A percentile compares a stretch with the other conserved stretches of the same genome.
Conservation (phyloP, 2,797 vertebrate genomes). For the Melanotaenia pygmaea region DNA sequence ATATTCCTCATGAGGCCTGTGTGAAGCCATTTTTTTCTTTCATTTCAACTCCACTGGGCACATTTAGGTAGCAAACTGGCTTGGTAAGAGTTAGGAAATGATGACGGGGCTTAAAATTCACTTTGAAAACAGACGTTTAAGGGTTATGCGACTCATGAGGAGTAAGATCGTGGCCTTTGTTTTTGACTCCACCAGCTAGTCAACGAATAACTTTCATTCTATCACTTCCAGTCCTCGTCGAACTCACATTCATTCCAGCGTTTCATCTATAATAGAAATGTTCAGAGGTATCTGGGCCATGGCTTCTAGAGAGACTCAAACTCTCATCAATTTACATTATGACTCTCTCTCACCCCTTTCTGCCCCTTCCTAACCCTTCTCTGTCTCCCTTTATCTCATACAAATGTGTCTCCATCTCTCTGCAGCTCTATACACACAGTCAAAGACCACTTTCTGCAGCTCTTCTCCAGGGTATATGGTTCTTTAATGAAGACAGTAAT, state of each 20-base stretch:
- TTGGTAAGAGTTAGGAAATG: neutral
- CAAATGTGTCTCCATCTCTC: constrained; percentile 67
- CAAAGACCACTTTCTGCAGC: constrained; percentile 74
- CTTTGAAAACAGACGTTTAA: neutral
- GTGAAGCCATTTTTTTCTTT: neutral
- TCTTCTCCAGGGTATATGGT: constrained; percentile 77
- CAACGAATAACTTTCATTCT: constrained; percentile 12
- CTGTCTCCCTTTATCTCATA: constrained; percentile 52
- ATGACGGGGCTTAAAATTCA: neutral
- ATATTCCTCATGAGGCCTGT: neutral
- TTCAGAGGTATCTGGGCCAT: constrained; percentile 70
- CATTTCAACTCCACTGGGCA: neutral
- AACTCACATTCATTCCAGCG: constrained; percentile 42
- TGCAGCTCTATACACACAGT: constrained; percentile 68
- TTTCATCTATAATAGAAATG: constrained; percentile 67
- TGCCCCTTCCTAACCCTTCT: constrained; percentile 46
- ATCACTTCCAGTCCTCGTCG: constrained; percentile 5
- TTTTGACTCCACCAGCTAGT: constrained; percentile 10
- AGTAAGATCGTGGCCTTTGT: neutral
- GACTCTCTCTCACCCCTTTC: constrained; percentile 36
- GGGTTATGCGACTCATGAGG: neutral
- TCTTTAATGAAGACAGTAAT: constrained; percentile 81
- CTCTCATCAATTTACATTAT: constrained; percentile 75
- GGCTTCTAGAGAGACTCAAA: constrained; percentile 71
- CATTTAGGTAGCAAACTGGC: neutral